phyloP scores from a whole-genome alignment of 2,888 invertebrate species.

The Lepidochitona cinerea region DNA sequence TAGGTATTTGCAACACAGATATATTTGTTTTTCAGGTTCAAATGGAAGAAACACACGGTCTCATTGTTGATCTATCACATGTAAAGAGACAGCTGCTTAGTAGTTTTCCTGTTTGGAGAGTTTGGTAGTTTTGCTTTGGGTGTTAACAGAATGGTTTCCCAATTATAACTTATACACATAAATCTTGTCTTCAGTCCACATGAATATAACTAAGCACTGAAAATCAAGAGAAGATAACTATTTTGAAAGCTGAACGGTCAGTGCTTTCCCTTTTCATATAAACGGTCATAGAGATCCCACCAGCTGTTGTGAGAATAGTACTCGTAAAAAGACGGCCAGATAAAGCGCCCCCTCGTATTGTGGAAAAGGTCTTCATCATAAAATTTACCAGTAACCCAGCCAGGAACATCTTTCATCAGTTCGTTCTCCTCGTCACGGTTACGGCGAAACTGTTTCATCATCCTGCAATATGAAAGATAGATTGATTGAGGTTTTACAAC shows the following conservation, averaged over 20 bases:
- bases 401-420: constrained; percentile 90
- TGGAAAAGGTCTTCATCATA: constrained; percentile 88
- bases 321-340: constrained; percentile 79
- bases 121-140: too few relatives aligned
- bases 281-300: background rate
- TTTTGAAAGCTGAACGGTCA: constrained; percentile 1
- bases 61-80: too few relatives aligned
- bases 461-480: constrained; percentile 63
- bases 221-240: background rate
- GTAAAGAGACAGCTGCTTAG: too few relatives aligned
- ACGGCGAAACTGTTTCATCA: constrained; percentile 82
- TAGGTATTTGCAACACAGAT: too few relatives aligned
- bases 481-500: background rate
- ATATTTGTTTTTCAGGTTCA: too few relatives aligned
- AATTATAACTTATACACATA: too few relatives aligned
- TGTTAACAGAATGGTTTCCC: too few relatives aligned
- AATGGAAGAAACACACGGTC: too few relatives aligned
- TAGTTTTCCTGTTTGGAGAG: too few relatives aligned
- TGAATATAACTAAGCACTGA: too few relatives aligned
- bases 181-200: too few relatives aligned
- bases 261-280: constrained; percentile 13
- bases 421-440: constrained; percentile 88
- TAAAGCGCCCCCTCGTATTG: constrained; percentile 78
- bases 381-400: constrained; percentile 92
- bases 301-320: constrained; percentile 76